Conservation (phyloP, 2,888 invertebrate genomes). For the Lithophane socia region DNA sequence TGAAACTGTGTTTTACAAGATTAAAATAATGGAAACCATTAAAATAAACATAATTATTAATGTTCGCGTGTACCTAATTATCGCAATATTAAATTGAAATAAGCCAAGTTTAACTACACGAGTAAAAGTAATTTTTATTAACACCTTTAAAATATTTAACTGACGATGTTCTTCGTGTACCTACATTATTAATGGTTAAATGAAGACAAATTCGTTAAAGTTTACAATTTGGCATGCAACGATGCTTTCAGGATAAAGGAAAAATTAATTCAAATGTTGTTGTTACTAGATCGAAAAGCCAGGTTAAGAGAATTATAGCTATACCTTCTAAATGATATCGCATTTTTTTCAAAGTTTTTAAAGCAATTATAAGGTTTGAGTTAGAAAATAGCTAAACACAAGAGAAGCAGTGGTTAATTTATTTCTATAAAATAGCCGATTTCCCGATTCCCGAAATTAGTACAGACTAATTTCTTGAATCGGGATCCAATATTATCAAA, state of each 20-base stretch:
- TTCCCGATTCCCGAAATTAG: neutral
- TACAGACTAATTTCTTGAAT: too few relatives aligned
- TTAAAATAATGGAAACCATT: conserved; percentile 14
- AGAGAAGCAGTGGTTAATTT: neutral
- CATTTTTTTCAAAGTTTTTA: neutral
- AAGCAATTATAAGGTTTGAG: neutral
- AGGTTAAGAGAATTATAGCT: too few relatives aligned
- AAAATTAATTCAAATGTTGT: neutral
- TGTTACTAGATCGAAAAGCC: too few relatives aligned
- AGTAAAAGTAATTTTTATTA: neutral
- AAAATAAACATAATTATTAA: conserved; percentile 18
- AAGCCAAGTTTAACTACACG: neutral
- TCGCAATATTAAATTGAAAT: conserved; percentile 12
- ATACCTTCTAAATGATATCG: neutral
- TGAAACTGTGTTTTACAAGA: conserved; percentile 7
- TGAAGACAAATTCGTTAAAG: neutral
- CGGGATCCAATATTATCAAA: neutral
- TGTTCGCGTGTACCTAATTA: conserved; percentile 11
- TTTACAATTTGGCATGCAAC: neutral
- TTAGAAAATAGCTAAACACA: neutral
- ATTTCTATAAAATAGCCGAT: neutral
- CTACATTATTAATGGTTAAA: neutral
- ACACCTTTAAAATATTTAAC: neutral
- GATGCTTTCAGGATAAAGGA: neutral
- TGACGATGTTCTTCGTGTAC: neutral